phyloP scores from a whole-genome alignment of 2,797 vertebrate genomes.

The Sebastes dallii region DNA sequence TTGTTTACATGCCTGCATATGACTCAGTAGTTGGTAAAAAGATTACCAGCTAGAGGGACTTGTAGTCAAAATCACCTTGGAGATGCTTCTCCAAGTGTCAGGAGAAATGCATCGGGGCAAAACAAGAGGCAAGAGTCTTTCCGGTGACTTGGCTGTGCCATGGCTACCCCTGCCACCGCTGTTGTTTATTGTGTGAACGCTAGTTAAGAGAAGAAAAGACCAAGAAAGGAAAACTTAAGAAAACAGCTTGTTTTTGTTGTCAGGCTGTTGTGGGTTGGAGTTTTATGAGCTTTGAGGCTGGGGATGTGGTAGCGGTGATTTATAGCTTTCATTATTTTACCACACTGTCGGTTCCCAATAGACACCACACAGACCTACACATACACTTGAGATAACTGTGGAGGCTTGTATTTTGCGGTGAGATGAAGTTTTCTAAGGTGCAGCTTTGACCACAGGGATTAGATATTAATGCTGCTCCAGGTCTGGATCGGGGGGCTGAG shows the following conservation, averaged over 20 bases:
- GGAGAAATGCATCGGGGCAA: background rate
- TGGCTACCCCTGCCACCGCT: conserved; percentile 12
- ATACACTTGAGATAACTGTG: conserved; percentile 10
- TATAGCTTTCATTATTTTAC: conserved; percentile 76
- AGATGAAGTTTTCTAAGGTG: conserved; percentile 1
- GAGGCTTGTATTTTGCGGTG: conserved; percentile 7
- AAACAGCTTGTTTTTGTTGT: conserved; percentile 45
- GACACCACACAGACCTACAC: conserved; percentile 22
- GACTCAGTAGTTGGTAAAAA: background rate
- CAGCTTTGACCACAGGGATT: conserved; percentile 16
- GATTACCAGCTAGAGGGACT: background rate
- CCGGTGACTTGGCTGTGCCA: conserved; percentile 6
- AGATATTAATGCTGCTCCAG: conserved; percentile 26
- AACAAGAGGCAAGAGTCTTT: conserved; percentile 6
- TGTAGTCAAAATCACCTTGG: background rate
- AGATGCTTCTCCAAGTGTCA: background rate
- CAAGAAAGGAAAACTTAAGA: background rate
- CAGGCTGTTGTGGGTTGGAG: conserved; percentile 41
- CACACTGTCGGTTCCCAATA: conserved; percentile 40
- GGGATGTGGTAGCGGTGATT: conserved; percentile 64
- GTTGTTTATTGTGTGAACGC: conserved; percentile 36
- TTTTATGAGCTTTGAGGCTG: conserved; percentile 66
- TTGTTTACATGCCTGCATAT: background rate
- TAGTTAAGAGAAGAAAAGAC: conserved; percentile 5
- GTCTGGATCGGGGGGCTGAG: conserved; percentile 6